A percentile compares a stretch with the other conserved stretches of the same genome.
Conservation (phyloP, 2,797 vertebrate species). For the Liparis tanakae region DNA sequence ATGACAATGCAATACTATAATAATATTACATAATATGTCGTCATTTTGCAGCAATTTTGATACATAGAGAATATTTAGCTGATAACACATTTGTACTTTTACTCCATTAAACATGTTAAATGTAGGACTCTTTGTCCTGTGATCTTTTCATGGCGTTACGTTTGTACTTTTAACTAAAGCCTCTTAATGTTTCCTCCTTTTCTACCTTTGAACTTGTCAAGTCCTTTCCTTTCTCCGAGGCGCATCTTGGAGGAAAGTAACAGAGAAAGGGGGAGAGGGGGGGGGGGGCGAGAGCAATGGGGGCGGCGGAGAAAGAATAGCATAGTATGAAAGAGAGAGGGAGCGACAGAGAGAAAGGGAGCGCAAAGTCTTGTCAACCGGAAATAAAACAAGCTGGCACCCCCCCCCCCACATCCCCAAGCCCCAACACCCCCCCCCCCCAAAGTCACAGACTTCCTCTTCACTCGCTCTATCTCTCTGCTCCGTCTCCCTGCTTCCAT, state of each 20-base stretch:
- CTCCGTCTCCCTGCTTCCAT: slow-evolving; percentile 69
- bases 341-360: slow-evolving; percentile 82
- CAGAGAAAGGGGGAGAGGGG: slow-evolving; percentile 49
- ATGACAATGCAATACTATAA: not conserved
- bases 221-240: slow-evolving; percentile 75
- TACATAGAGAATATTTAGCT: not conserved
- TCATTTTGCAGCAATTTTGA: not conserved
- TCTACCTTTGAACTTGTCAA: slow-evolving; percentile 81
- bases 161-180: slow-evolving; percentile 26
- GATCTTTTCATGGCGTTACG: slow-evolving; percentile 1
- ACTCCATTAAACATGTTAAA: not conserved
- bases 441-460: slow-evolving; percentile 82
- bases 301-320: slow-evolving; percentile 76
- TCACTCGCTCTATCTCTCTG: slow-evolving; percentile 71
- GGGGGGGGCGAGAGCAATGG: slow-evolving; percentile 54
- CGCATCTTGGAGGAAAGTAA: slow-evolving; percentile 76
- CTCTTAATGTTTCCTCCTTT: slow-evolving; percentile 28
- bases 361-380: slow-evolving; percentile 83
- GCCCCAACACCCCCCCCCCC: slow-evolving; percentile 78
- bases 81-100: not conserved
- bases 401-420: slow-evolving; percentile 79
- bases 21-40: not conserved
- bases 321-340: slow-evolving; percentile 81
- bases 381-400: slow-evolving; percentile 87
- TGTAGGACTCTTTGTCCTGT: slow-evolving; percentile 1